phyloP scores from a whole-genome alignment of 2,113 vertebrate genomes.

The Xenopus borealis region DNA sequence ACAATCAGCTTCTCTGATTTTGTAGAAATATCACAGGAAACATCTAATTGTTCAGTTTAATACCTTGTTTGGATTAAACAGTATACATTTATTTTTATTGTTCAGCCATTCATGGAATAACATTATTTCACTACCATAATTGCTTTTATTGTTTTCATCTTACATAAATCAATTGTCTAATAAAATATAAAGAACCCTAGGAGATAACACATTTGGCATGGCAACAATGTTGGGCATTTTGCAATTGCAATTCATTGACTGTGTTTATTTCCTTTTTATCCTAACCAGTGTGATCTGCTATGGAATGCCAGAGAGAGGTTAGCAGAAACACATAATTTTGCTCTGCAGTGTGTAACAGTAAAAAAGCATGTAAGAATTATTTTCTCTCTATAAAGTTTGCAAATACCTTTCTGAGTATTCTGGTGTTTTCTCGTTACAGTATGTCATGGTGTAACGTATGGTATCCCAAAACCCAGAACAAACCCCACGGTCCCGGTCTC shows the following conservation, averaged over 20 bases:
- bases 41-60: no score
- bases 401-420: no score
- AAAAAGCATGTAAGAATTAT: no score
- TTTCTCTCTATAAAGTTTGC: no score
- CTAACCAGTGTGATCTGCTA: conserved; percentile 46
- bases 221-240: neutral
- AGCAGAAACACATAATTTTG: conserved; percentile 52
- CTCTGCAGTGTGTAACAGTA: conserved; percentile 24
- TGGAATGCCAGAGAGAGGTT: conserved; percentile 45
- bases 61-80: no score
- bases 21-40: no score
- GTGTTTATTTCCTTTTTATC: conserved; percentile 33
- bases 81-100: neutral
- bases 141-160: conserved; percentile 23
- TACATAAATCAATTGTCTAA: conserved; percentile 7
- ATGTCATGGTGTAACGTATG: no score
- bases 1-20: no score
- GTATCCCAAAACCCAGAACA: no score
- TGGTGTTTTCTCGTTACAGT: no score
- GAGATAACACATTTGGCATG: neutral
- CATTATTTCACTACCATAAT: conserved; percentile 29
- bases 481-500: no score
- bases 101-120: neutral
- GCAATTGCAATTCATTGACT: neutral
- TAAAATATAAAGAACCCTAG: conserved; percentile 10